Conservation (phyloP, 2,113 vertebrate genomes). For the Zingel zingel region DNA sequence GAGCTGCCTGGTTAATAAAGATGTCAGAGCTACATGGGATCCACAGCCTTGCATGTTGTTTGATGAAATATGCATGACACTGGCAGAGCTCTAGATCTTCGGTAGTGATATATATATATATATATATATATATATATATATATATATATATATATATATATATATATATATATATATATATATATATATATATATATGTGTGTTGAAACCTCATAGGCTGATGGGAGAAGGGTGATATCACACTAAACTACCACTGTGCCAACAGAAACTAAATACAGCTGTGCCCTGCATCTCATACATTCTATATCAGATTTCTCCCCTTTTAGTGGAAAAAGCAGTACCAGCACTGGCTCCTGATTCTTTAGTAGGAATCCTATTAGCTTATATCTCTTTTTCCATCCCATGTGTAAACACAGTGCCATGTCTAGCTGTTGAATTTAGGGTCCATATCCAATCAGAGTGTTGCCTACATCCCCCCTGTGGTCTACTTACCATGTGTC, state of each 20-base stretch:
- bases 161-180: neutral
- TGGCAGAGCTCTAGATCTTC: constrained; percentile 48
- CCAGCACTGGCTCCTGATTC: neutral
- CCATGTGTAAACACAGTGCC: constrained; percentile 31
- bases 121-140: neutral
- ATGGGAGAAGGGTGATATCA: neutral
- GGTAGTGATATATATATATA: constrained; percentile 21
- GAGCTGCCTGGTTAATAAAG: constrained; percentile 61
- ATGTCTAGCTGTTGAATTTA: constrained; percentile 25
- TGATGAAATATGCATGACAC: constrained; percentile 77
- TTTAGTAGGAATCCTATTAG: neutral
- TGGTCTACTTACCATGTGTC: constrained; percentile 54
- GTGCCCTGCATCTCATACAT: neutral
- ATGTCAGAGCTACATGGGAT: constrained; percentile 59
- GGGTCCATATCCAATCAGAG: constrained; percentile 22
- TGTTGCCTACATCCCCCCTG: constrained; percentile 11
- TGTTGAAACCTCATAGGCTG: neutral
- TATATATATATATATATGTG: neutral
- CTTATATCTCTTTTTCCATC: neutral
- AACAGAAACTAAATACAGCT: constrained; percentile 24
- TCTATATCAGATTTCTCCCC: neutral
- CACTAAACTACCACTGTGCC: constrained; percentile 6
- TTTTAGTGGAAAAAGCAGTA: neutral
- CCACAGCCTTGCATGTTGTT: constrained; percentile 56
- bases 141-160: constrained; percentile 4